These are phyloP conservation scores for Drosophila bunnanda DNA, from an alignment of 2,888 invertebrate species.

Conservation along the genomic window DNA sequence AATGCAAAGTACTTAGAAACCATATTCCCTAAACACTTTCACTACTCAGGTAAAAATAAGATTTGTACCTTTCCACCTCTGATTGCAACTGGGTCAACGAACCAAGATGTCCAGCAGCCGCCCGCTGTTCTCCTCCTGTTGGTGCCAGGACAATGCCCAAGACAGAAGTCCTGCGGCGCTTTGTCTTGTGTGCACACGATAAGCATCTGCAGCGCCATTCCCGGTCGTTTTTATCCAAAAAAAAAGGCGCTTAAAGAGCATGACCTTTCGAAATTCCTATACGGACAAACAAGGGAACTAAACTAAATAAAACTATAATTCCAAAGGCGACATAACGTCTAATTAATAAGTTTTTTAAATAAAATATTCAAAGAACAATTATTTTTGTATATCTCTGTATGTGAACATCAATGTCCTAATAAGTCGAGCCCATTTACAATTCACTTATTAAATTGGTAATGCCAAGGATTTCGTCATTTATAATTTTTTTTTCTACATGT, in stretches of 20 bases:
- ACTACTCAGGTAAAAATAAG: not conserved
- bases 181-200: slow-evolving; percentile 21
- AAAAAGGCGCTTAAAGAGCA: slow-evolving; percentile 33
- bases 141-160: slow-evolving; percentile 26
- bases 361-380: not conserved
- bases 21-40: not conserved
- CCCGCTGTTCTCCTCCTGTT: slow-evolving; percentile 10
- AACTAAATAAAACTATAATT: not conserved
- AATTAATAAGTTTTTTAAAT: not conserved
- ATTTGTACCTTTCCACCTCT: slow-evolving; percentile 8
- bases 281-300: not conserved
- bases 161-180: slow-evolving; percentile 31
- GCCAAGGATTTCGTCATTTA: too few species aligned
- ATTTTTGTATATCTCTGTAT: too few species aligned
- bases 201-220: slow-evolving; percentile 40
- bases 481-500: too few species aligned
- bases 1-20: not conserved
- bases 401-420: too few species aligned
- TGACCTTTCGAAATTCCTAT: not conserved
- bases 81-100: slow-evolving; percentile 27
- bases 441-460: too few species aligned
- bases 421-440: too few species aligned
- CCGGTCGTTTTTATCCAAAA: slow-evolving; percentile 11
- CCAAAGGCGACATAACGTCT: not conserved
- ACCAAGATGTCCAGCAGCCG: slow-evolving; percentile 30